phyloP scores from a whole-genome alignment of 2,888 invertebrate species.

The Melolontha melolontha region DNA sequence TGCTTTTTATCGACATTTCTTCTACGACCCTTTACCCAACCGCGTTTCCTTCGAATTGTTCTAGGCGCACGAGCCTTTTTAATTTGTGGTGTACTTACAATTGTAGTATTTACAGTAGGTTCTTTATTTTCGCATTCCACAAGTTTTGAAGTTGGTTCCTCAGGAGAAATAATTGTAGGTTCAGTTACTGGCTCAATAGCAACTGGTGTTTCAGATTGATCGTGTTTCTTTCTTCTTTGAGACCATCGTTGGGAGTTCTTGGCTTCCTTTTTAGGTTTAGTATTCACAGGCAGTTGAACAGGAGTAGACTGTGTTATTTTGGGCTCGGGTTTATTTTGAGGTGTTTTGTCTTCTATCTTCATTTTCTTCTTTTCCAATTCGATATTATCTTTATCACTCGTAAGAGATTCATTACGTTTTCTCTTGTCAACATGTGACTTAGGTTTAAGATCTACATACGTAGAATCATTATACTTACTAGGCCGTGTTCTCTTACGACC shows the following conservation, averaged over 20 bases:
- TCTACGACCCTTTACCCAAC: slow-evolving; percentile 60
- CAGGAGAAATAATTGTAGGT: background rate
- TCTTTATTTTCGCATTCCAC: slow-evolving; percentile 1
- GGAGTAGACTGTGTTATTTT: slow-evolving; percentile 41
- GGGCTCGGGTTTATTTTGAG: slow-evolving; percentile 35
- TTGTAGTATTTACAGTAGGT: background rate
- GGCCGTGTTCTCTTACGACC: slow-evolving; percentile 74
- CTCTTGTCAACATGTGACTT: slow-evolving; percentile 55
- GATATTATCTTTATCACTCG: slow-evolving; percentile 55
- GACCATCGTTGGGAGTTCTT: slow-evolving; percentile 58
- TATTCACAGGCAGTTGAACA: slow-evolving; percentile 31
- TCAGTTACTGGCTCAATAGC: slow-evolving; percentile 4
- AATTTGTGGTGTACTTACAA: slow-evolving; percentile 44
- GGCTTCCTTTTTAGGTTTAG: slow-evolving; percentile 22
- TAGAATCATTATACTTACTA: slow-evolving; percentile 73
- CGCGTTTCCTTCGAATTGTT: slow-evolving; percentile 61
- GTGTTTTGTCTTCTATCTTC: slow-evolving; percentile 40
- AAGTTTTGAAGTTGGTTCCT: background rate
- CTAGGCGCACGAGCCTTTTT: slow-evolving; percentile 46
- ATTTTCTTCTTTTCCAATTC: slow-evolving; percentile 56
- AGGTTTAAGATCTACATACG: slow-evolving; percentile 66
- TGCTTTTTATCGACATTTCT: slow-evolving; percentile 58
- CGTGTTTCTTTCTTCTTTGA: slow-evolving; percentile 59
- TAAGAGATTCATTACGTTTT: slow-evolving; percentile 57
- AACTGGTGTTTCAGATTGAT: background rate